These are phyloP conservation scores for Apogon talboti DNA, from an alignment of 2,797 vertebrate species.

Conservation along the genomic window DNA sequence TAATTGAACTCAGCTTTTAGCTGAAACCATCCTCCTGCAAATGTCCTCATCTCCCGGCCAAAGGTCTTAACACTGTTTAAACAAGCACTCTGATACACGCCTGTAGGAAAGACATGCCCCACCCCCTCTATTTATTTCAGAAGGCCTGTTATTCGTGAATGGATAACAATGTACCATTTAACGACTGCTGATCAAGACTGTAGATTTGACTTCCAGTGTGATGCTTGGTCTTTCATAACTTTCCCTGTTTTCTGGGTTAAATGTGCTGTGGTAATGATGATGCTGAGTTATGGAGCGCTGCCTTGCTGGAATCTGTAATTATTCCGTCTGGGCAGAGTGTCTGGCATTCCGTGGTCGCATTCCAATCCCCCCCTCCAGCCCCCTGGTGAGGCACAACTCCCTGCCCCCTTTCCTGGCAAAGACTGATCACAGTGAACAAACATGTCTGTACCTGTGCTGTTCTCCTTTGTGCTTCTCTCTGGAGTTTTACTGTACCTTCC, in stretches of 20 bases:
- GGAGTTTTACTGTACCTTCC: slow-evolving; percentile 20
- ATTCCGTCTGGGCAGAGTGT: slow-evolving; percentile 83
- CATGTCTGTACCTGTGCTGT: slow-evolving; percentile 76
- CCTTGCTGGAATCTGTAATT: slow-evolving; percentile 82
- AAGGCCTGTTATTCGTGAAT: slow-evolving; percentile 31
- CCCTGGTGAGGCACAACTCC: slow-evolving; percentile 71
- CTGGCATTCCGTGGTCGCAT: slow-evolving; percentile 88
- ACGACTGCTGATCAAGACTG: neutral
- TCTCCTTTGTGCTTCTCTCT: slow-evolving; percentile 43
- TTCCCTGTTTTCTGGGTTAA: slow-evolving; percentile 41
- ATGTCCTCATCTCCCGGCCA: slow-evolving; percentile 54
- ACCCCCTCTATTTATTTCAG: slow-evolving; percentile 34
- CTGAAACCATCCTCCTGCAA: slow-evolving; percentile 47
- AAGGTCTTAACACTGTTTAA: slow-evolving; percentile 78
- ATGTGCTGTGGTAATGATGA: slow-evolving; percentile 76
- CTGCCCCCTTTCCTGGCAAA: slow-evolving; percentile 60
- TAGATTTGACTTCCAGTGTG: neutral
- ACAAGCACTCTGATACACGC: slow-evolving; percentile 51
- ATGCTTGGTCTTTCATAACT: neutral
- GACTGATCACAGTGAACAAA: slow-evolving; percentile 69
- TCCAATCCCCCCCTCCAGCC: slow-evolving; percentile 75
- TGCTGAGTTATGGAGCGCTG: slow-evolving; percentile 66
- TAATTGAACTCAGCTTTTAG: slow-evolving; percentile 45
- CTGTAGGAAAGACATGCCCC: slow-evolving; percentile 41
- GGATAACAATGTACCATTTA: neutral